Percentiles rank a stretch among this genome's conserved stretches.
Conservation (phyloP, 2,797 vertebrate genomes). For the Mareca strepera region DNA sequence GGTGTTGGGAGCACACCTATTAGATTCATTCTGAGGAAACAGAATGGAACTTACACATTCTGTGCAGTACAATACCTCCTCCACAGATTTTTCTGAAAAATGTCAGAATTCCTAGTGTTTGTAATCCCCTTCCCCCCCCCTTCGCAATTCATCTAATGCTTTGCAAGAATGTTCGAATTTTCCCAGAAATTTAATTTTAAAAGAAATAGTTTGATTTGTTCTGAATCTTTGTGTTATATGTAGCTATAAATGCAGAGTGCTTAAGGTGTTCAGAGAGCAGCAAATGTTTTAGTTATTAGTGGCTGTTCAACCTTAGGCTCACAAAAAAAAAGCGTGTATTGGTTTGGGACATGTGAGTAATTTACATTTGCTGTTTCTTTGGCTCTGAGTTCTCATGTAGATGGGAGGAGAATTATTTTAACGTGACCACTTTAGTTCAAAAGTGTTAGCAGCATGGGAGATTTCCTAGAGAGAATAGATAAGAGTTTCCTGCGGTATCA, state of each 20-base stretch:
- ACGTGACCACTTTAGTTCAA: not conserved
- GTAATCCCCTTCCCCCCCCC: not conserved
- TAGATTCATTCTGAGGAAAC: not conserved
- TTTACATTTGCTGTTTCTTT: not conserved
- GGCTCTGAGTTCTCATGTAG: not conserved
- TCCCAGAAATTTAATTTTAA: not conserved
- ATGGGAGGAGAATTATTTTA: slow-evolving; percentile 8
- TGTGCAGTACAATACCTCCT: not conserved
- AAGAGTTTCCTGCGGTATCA: not conserved
- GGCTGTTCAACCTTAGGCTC: not conserved
- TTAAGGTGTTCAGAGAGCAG: slow-evolving; percentile 8
- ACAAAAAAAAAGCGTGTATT: not conserved
- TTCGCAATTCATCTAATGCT: not conserved
- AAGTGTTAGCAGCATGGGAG: not conserved
- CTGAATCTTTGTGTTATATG: not conserved
- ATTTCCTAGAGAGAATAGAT: not conserved
- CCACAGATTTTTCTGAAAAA: not conserved
- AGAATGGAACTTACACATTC: not conserved
- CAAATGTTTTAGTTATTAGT: not conserved
- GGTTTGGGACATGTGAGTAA: not conserved
- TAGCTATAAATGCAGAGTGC: not conserved
- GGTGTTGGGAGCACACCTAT: not conserved
- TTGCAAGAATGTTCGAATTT: not conserved
- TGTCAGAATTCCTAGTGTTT: not conserved
- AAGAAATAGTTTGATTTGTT: not conserved